These are phyloP conservation scores for Daktulosphaira vitifoliae DNA, from an alignment of 1,140 invertebrate genomes.

Conservation along the genomic window DNA sequence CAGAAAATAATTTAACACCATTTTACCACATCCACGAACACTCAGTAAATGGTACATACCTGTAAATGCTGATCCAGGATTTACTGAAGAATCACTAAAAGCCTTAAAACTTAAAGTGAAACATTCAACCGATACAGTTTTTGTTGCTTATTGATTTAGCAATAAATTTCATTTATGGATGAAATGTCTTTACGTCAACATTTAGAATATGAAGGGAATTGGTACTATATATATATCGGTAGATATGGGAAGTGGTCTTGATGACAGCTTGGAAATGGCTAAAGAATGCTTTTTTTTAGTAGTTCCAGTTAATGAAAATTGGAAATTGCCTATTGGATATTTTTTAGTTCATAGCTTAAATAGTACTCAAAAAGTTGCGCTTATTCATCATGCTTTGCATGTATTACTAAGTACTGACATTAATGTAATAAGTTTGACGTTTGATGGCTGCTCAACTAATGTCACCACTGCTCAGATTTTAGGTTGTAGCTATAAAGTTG, in stretches of 20 bases:
- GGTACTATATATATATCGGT: not conserved
- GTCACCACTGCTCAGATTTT: slow-evolving; percentile 18
- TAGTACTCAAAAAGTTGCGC: slow-evolving; percentile 37
- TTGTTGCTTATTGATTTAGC: too few species aligned
- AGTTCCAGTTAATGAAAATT: not conserved
- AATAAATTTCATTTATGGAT: too few species aligned
- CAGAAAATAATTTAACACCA: not conserved
- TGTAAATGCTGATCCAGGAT: slow-evolving; percentile 8
- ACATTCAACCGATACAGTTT: not conserved
- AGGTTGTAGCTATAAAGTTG: slow-evolving; percentile 33
- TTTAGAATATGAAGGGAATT: not conserved
- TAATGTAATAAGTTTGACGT: slow-evolving; percentile 22
- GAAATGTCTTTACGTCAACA: slow-evolving; percentile 8
- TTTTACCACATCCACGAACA: not conserved
- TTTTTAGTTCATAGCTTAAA: not conserved
- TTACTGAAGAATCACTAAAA: slow-evolving; percentile 6
- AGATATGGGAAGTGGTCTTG: not conserved
- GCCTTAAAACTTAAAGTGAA: not conserved
- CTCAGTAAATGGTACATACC: slow-evolving; percentile 5
- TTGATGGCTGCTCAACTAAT: slow-evolving; percentile 33
- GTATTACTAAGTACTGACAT: slow-evolving; percentile 32
- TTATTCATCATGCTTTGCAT: slow-evolving; percentile 38
- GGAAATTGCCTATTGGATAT: slow-evolving; percentile 13
- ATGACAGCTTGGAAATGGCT: not conserved
- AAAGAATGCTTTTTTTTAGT: slow-evolving; percentile 5